Percentiles rank a stretch among this genome's conserved stretches.
phyloP scores from a whole-genome alignment of 2,113 vertebrate species.

The Clarias magur region DNA sequence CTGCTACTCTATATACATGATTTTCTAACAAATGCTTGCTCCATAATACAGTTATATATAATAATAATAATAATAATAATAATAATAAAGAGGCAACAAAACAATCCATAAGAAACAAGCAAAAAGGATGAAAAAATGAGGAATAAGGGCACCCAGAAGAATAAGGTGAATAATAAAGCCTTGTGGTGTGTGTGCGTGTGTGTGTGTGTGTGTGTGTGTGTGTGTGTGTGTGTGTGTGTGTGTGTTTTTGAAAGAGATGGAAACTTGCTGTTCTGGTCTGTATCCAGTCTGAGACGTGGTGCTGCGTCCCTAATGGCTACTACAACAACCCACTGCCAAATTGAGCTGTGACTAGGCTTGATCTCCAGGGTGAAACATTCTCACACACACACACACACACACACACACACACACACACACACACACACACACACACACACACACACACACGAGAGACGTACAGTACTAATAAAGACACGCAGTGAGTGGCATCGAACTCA shows the following conservation, averaged over 20 bases:
- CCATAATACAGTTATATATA: too few relatives aligned
- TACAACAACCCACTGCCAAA: constrained; percentile 20
- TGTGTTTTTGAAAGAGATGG: not conserved
- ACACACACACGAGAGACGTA: constrained; percentile 22
- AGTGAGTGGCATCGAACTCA: not conserved
- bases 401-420: constrained; percentile 29
- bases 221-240: not conserved
- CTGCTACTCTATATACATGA: not conserved
- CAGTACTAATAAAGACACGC: constrained; percentile 6
- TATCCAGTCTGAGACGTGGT: constrained; percentile 15
- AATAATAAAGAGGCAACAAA: not conserved
- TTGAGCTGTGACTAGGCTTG: constrained; percentile 23
- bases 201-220: constrained; percentile 2
- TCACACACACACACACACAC: constrained; percentile 34
- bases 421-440: constrained; percentile 33
- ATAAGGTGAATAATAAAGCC: not conserved
- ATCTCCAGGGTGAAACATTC: constrained; percentile 3
- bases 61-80: not conserved
- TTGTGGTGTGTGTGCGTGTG: not conserved
- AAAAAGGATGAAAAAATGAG: not conserved
- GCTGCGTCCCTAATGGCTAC: constrained; percentile 21
- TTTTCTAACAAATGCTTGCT: not conserved
- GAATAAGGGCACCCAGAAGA: not conserved
- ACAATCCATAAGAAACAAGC: too few relatives aligned
- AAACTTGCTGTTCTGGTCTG: constrained; percentile 5